Evolutionary conservation across 2,113 vertebrate genomes (phyloP).

Genomic region (Atractosteus spatula): DNA sequence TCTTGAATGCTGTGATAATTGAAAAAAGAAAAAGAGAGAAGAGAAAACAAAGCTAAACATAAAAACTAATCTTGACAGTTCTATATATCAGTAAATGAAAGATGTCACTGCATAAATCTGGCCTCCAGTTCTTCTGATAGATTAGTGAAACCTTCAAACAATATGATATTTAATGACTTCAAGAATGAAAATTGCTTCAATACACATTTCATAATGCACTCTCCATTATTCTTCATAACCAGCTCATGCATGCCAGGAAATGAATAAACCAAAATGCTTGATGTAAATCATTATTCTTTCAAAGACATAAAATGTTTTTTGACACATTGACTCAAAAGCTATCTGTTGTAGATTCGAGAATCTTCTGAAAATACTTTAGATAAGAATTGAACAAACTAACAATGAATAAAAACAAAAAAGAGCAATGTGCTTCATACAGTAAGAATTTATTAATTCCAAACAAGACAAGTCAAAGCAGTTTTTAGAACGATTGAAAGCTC

Average conservation of each 20-base stretch:
- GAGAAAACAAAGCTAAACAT: no score
- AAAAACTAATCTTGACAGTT: no score
- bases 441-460: background rate
- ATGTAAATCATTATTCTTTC: background rate
- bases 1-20: background rate
- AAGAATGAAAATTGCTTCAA: slow-evolving; percentile 2
- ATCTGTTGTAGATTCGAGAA: slow-evolving; percentile 9
- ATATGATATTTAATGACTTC: background rate
- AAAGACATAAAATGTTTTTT: slow-evolving; percentile 1
- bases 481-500: no score
- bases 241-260: slow-evolving; percentile 13
- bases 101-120: background rate
- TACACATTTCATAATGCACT: no score
- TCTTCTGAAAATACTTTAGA: background rate
- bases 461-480: no score
- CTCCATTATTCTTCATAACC: background rate
- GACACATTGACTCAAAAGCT: slow-evolving; percentile 6
- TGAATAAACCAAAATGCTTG: slow-evolving; percentile 14
- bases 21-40: no score
- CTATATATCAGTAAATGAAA: background rate
- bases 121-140: background rate
- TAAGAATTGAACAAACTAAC: background rate
- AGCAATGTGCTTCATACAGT: no score
- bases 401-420: slow-evolving; percentile 8
- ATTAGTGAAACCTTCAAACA: slow-evolving; percentile 6